Base-by-base conservation (phyloP, 92 coral and sea anemone species). In the Epizoanthus illoricatus region DNA sequence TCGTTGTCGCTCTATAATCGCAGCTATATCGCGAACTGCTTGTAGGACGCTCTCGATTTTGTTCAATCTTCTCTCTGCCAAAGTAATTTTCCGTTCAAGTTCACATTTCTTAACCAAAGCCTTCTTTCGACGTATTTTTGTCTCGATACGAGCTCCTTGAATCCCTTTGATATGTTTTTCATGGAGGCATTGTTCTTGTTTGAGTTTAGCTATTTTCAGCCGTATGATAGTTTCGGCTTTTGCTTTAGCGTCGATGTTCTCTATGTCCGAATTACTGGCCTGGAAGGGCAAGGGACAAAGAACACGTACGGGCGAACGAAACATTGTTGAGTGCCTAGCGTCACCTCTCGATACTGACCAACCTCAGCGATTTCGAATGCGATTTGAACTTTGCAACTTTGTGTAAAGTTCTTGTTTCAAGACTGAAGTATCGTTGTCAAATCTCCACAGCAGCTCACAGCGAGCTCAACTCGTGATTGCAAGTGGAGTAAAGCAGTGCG, bases 61-160 rank as follows among this genome's bases (percentile, higher is more conserved):
- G 71, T 21, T 78, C 52, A 69, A 21, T 63, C 69, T 33, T 59
- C 60, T 59, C 82, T 78, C 82, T 5, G 82, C 82, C 58, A 78
- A 0, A 15, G 71, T 59, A 23, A 78, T n/a, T 63, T 24, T 78
- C 61, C 82, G 45, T 62, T 78, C 42, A 20, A 78, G 59, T 4
- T 63, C 82, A 6, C 59, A 49, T 7, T 62, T 62, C 42, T 78
- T 70, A 63, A 45, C 39, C 60, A 78, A 2, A 63, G 71, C 71
- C 20, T 78, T 42, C 20, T 78, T 62, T 62, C 71, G 71, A 70
- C 82, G 82, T 43, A 78, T 78, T 45, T 78, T 78, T 20, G 82
- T 70, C 60, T 62, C 71, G 45, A 62, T 63, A 21, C 60, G 24
- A 43, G 82, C 82, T 63, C 67, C 82, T 36, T 78, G 42, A 18